Evolutionary conservation across 2,888 invertebrate genomes (phyloP).

Genomic region (Sicus ferrugineus): DNA sequence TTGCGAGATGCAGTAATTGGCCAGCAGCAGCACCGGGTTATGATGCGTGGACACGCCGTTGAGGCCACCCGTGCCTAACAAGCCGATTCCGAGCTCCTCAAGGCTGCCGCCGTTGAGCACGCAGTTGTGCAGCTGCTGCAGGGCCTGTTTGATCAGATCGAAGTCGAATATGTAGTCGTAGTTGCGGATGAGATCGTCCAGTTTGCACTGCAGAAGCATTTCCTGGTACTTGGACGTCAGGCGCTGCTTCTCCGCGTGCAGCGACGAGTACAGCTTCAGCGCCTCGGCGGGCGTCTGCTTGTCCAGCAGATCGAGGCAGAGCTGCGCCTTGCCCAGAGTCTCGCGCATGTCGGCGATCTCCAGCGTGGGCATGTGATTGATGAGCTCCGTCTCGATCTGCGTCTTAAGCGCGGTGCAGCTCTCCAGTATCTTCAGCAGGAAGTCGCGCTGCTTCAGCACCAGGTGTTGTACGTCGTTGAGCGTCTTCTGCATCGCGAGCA

Average conservation of each 20-base stretch:
- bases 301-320: slow-evolving; percentile 70
- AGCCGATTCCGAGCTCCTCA: slow-evolving; percentile 38
- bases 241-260: slow-evolving; percentile 73
- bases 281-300: slow-evolving; percentile 68
- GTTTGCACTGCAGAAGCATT: slow-evolving; percentile 75
- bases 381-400: slow-evolving; percentile 78
- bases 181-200: slow-evolving; percentile 75
- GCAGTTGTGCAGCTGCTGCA: slow-evolving; percentile 69
- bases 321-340: slow-evolving; percentile 70
- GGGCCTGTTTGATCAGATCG: slow-evolving; percentile 72
- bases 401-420: slow-evolving; percentile 78
- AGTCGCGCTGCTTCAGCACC: slow-evolving; percentile 75
- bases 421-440: slow-evolving; percentile 76
- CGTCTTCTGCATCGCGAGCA: slow-evolving; percentile 74
- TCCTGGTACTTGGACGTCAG: slow-evolving; percentile 75
- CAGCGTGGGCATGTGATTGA: slow-evolving; percentile 72
- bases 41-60: slow-evolving; percentile 65
- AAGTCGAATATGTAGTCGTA: slow-evolving; percentile 75
- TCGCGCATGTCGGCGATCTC: slow-evolving; percentile 74
- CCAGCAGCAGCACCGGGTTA: slow-evolving; percentile 76
- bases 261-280: slow-evolving; percentile 69
- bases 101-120: slow-evolving; percentile 43
- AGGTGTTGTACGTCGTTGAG: slow-evolving; percentile 75
- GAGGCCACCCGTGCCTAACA: slow-evolving; percentile 57
- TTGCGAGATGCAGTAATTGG: slow-evolving; percentile 80